Conservation (phyloP, 2,113 vertebrate genomes). For the Nycticebus coucang region DNA sequence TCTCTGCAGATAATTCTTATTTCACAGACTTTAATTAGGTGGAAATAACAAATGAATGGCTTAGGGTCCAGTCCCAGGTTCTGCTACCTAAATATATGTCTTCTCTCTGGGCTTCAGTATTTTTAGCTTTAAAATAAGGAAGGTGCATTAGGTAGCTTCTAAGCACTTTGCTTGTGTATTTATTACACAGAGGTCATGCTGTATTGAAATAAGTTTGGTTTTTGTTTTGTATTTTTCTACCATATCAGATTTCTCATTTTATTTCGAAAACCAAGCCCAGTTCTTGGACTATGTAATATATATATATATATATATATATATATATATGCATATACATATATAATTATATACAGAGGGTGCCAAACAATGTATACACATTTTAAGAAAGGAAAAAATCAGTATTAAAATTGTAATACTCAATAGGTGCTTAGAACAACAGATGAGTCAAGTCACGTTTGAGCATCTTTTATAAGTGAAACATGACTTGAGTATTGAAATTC, state of each 20-base stretch:
- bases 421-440: too few relatives aligned
- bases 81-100: neutral
- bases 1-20: neutral
- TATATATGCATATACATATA: too few relatives aligned
- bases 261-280: neutral
- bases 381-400: too few relatives aligned
- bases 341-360: too few relatives aligned
- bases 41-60: neutral
- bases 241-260: neutral
- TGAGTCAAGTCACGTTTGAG: too few relatives aligned
- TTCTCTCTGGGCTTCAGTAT: neutral
- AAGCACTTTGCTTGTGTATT: neutral
- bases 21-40: conserved; percentile 11
- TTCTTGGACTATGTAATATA: neutral
- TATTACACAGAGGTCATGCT: neutral
- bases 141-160: neutral
- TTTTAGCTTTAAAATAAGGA: conserved; percentile 24
- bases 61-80: neutral
- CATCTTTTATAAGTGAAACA: too few relatives aligned
- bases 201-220: neutral
- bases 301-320: too few relatives aligned
- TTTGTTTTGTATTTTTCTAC: neutral
- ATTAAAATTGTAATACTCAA: too few relatives aligned
- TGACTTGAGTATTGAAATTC: too few relatives aligned
- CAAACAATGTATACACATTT: too few relatives aligned